Evolutionary conservation across 1,140 invertebrate genomes (phyloP).

Genomic region (Pseudomyrmex concolor): DNA sequence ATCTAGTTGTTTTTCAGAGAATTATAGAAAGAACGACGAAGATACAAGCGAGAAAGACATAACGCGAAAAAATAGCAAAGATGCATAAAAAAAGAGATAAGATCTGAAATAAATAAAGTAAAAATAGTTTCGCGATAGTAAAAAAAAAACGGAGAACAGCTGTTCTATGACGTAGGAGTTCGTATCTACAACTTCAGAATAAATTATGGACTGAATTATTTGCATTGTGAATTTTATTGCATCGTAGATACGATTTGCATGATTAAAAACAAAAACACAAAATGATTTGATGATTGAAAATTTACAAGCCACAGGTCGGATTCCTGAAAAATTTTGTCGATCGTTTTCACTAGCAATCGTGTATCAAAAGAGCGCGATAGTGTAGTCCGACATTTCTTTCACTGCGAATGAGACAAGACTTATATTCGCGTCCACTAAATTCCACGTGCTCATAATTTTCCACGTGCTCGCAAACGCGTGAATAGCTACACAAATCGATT

Average conservation of each 20-base stretch:
- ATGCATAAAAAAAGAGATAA: not conserved
- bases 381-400: not conserved
- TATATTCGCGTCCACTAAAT: conserved; percentile 4
- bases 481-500: not conserved
- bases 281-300: conserved; percentile 4
- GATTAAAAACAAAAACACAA: not conserved
- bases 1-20: conserved; percentile 3
- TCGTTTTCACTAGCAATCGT: conserved; percentile 16
- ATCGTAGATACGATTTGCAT: not conserved
- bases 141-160: not conserved
- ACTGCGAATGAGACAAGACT: not conserved
- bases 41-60: not conserved
- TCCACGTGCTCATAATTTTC: not conserved
- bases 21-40: not conserved
- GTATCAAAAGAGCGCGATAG: conserved; percentile 6
- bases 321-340: conserved; percentile 17
- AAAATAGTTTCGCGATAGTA: not conserved
- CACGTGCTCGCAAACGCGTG: too few species aligned
- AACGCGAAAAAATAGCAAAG: not conserved
- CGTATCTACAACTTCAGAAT: too few species aligned
- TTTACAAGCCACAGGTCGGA: not conserved
- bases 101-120: not conserved
- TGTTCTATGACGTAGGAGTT: not conserved
- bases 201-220: too few species aligned
- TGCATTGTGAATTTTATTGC: too few species aligned